These are phyloP conservation scores for Drosophila elegans DNA, from an alignment of 1,140 invertebrate genomes.

Conservation along the genomic window DNA sequence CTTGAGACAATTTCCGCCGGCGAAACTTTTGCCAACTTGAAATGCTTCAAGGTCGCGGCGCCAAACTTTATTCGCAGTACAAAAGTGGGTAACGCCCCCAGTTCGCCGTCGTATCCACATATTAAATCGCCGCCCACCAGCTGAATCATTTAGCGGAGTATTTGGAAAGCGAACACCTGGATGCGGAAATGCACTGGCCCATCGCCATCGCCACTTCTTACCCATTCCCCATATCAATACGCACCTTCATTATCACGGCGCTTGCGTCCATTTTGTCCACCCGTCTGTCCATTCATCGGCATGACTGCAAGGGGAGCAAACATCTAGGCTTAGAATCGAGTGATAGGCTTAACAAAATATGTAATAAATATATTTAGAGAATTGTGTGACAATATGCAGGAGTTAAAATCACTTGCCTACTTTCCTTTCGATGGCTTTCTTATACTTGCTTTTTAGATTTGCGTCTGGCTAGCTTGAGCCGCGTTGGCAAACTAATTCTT, in stretches of 20 bases:
- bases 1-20: slow-evolving; percentile 55
- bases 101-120: neutral
- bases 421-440: slow-evolving; percentile 7
- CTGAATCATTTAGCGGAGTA: slow-evolving; percentile 43
- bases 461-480: slow-evolving; percentile 71
- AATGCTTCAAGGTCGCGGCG: slow-evolving; percentile 46
- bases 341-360: neutral
- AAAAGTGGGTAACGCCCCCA: slow-evolving; percentile 10
- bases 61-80: slow-evolving; percentile 25
- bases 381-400: neutral
- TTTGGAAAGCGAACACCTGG: slow-evolving; percentile 25
- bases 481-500: slow-evolving; percentile 72
- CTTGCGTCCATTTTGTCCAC: slow-evolving; percentile 67
- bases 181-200: neutral
- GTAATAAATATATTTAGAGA: neutral
- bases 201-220: neutral
- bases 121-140: neutral
- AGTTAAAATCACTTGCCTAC: neutral
- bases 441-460: slow-evolving; percentile 17
- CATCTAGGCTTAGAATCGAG: slow-evolving; percentile 13
- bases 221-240: slow-evolving; percentile 41
- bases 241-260: slow-evolving; percentile 76
- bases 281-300: slow-evolving; percentile 82
- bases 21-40: slow-evolving; percentile 51
- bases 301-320: slow-evolving; percentile 67